Percentiles rank a stretch among this genome's conserved stretches.
Evolutionary conservation across 2,888 invertebrate species (phyloP).

Genomic region (Meghimatium bilineatum): DNA sequence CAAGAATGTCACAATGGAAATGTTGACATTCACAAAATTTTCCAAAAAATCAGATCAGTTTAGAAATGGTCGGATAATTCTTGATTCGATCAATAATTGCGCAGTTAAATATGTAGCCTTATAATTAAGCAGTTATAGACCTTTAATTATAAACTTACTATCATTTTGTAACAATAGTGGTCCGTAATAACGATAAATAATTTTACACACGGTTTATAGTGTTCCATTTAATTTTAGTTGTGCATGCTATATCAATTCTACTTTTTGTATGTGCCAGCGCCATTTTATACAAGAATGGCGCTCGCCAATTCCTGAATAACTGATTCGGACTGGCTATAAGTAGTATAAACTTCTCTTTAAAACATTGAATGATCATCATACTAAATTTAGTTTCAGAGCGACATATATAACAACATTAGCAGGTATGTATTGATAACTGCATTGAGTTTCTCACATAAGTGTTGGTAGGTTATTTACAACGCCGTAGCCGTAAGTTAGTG

Average conservation of each 20-base stretch:
- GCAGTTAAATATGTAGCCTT: slow-evolving; percentile 23
- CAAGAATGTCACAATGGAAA: neutral
- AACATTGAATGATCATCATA: neutral
- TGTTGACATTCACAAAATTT: neutral
- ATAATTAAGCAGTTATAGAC: neutral
- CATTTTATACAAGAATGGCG: slow-evolving; percentile 17
- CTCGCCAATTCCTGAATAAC: neutral
- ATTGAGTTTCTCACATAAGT: too few relatives aligned
- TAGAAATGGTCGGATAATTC: slow-evolving; percentile 17
- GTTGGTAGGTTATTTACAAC: too few relatives aligned
- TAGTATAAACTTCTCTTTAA: neutral
- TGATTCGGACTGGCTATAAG: neutral
- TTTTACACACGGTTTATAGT: neutral
- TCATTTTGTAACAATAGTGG: too few relatives aligned
- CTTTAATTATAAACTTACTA: neutral
- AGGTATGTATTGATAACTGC: neutral
- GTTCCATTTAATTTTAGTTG: neutral
- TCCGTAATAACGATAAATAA: neutral
- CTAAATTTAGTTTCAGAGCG: neutral
- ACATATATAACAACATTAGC: neutral
- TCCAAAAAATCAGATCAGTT: slow-evolving; percentile 25
- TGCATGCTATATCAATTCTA: neutral
- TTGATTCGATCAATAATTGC: too few relatives aligned
- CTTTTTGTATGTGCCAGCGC: slow-evolving; percentile 9
- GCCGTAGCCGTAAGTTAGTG: too few relatives aligned